Evolutionary conservation across 2,888 invertebrate genomes (phyloP).

Genomic region (Pyrgus malvae): DNA sequence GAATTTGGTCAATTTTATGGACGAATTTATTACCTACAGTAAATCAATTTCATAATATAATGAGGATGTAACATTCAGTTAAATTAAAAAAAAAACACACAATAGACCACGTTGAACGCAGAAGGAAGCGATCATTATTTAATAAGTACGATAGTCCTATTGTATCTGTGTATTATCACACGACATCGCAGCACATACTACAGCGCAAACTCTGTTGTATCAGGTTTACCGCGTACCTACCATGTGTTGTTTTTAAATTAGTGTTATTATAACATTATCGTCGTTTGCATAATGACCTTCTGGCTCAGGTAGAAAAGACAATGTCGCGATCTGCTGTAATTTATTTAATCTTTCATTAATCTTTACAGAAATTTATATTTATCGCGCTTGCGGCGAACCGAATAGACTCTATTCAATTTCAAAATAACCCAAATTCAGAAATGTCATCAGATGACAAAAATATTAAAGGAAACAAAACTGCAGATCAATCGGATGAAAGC

Average conservation of each 20-base stretch:
- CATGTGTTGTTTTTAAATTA: constrained; percentile 30
- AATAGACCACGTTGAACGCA: constrained; percentile 7
- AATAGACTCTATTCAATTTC: constrained; percentile 54
- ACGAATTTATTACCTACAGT: not conserved
- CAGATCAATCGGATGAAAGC: constrained; percentile 63
- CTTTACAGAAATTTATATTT: constrained; percentile 55
- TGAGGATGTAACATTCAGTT: not conserved
- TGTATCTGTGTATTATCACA: constrained; percentile 54
- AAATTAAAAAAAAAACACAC: not conserved
- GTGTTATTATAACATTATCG: constrained; percentile 20
- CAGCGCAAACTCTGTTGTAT: constrained; percentile 2
- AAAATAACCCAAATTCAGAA: constrained; percentile 63
- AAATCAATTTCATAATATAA: not conserved
- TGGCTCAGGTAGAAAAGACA: constrained; percentile 12
- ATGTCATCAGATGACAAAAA: constrained; percentile 68
- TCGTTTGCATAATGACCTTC: constrained; percentile 17
- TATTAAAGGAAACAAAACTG: constrained; percentile 55
- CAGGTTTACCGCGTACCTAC: constrained; percentile 28
- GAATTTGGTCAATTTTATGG: no score
- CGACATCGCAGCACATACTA: constrained; percentile 37
- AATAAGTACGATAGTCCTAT: constrained; percentile 50
- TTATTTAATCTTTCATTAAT: constrained; percentile 15
- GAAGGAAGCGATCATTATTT: constrained; percentile 65
- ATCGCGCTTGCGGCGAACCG: constrained; percentile 42
- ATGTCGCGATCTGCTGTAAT: constrained; percentile 16